Conservation (phyloP, 2,888 invertebrate species). For the Amblyjoppa fuscipennis region DNA sequence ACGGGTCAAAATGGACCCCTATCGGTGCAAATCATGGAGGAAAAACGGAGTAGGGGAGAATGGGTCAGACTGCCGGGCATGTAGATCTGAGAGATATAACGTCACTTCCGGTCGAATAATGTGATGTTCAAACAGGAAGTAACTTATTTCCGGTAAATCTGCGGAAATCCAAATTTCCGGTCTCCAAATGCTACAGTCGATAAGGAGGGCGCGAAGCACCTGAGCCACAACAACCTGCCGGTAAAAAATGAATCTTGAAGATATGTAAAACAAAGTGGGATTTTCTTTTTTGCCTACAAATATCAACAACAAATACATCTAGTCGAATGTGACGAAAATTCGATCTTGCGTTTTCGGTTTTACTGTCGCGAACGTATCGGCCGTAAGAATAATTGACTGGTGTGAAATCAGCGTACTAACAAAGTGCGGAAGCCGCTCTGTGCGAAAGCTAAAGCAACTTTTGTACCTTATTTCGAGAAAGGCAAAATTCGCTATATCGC, state of each 20-base stretch:
- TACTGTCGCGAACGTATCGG: not conserved
- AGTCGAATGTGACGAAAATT: not conserved
- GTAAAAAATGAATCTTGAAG: not conserved
- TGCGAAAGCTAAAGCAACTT: not conserved
- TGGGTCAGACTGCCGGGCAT: no score
- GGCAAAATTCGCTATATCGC: not conserved
- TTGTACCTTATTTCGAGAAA: conserved; percentile 5
- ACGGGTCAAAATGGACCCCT: no score
- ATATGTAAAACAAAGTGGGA: not conserved
- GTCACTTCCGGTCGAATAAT: no score
- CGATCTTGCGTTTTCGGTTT: not conserved
- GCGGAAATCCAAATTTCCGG: no score
- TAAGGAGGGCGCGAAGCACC: no score
- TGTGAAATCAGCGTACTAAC: not conserved
- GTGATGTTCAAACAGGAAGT: no score
- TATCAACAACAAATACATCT: not conserved
- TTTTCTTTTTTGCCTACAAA: not conserved
- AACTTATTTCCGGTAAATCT: no score
- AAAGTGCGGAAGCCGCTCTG: not conserved
- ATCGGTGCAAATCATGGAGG: no score
- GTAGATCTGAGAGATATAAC: no score
- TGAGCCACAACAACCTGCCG: no score
- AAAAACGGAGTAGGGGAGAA: no score
- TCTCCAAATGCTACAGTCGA: no score
- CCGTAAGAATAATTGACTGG: not conserved